Base-by-base conservation (phyloP, 2,888 invertebrate species). In the Congeria kusceri region DNA sequence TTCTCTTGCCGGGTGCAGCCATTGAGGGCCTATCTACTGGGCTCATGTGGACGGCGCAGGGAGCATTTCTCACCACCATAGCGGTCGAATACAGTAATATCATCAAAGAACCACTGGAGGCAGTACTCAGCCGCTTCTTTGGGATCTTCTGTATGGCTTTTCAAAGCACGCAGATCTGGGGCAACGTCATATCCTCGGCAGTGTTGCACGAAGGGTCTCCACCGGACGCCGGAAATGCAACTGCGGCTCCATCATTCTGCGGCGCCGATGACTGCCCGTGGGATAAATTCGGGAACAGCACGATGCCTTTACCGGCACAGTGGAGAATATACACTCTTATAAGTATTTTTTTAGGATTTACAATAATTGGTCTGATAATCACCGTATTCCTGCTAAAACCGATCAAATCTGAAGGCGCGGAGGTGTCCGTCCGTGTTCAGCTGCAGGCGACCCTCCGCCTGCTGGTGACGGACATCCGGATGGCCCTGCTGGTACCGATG, bases 101-200 rank as follows among this genome's bases (percentile, higher is more conserved):
- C 15, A 84, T 82, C 9, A 77, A 79, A 57, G 85, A 84, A 44
- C 27, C 74, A 0, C 49, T 87, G 15, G 87, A 87, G 29, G 49
- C 76, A 13, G 79, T 87, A 11, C 66, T 88, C 1, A 87, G 87
- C 57, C 72, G 76, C 61, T 80, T 88, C 23, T 86, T 86, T 47
- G 87, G 88, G 23, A 83, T 87, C 25, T 88, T 88, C 61, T 86
- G 84, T 64, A 87, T 87, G 79, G 87, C 85, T 9, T 87, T 87
- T 53, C 87, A 88, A 47, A 88, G 86, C 59, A 86, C 87, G 0
- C 87, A 88, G 32, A 79, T 87, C 13, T 86, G 86, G 86, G 86
- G 86, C 3, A 86, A 86, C 39, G 62, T 86, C 0, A 83, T 86
- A 27, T 86, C 86, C 3, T 82, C 86, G 0, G 78, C 77, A 0